Evolutionary conservation across 2,113 vertebrate species (phyloP).

Genomic region (Craseonycteris thonglongyai): DNA sequence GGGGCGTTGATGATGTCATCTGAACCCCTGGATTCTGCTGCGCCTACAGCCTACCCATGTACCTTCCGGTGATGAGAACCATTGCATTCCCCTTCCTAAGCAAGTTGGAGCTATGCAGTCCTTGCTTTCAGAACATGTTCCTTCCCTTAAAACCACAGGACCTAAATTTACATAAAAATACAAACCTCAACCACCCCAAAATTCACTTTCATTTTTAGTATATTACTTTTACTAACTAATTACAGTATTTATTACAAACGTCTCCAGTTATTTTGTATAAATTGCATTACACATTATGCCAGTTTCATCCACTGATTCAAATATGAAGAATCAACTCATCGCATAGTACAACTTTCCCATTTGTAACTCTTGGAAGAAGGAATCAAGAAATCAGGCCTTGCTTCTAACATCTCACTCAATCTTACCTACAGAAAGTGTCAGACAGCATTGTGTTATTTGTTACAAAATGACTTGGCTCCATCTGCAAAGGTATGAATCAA

Average conservation of each 20-base stretch:
- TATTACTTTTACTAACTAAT: conserved; percentile 4
- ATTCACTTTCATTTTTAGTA: not conserved
- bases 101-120: not conserved
- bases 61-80: not conserved
- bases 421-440: not conserved
- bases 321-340: not conserved
- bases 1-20: not conserved
- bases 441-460: not conserved
- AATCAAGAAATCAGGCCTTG: not conserved
- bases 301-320: not conserved
- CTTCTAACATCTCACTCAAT: not conserved
- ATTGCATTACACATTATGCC: not conserved
- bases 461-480: not conserved
- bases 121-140: not conserved
- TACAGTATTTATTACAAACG: not conserved
- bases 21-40: not conserved
- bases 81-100: not conserved
- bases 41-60: not conserved
- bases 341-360: not conserved
- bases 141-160: not conserved
- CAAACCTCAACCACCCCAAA: not conserved
- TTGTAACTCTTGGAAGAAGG: not conserved
- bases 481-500: not conserved
- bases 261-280: not conserved
- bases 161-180: not conserved